Evolutionary conservation across 2,888 invertebrate genomes (phyloP), one percentile per base, ranked within the genome.

Genomic region (Lepidochitona cinerea): DNA sequence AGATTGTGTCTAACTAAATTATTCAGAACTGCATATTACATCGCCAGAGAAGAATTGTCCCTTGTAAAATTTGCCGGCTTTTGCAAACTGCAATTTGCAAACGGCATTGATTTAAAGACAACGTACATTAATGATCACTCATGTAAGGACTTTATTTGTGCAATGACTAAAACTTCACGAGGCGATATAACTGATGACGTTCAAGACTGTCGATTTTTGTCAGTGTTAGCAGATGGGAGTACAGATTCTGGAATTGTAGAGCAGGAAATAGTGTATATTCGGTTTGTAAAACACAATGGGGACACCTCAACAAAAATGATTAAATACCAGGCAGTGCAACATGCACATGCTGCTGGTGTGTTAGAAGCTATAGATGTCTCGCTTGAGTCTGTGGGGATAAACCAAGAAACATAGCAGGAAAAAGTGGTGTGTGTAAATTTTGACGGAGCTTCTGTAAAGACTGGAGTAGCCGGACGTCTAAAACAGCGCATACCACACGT

Each of bases 281-380:
- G 66, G 33, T 66, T 33, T 35, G 66, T 66, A 6, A 32, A 35
- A 32, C 6, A 66, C 36, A 26, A 26, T 9, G n/a, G n/a, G n/a
- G 33, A 26, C 14, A 26, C 66, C 9, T 7, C 14, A 14, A 66
- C 66, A 35, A 66, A 35, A 18, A 29, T 66, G 66, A 33, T 35
- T 66, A 9, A 35, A 26, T 33, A 14, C 14, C 12, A 33, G 18
- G 26, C n/a, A 9, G 66, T 35, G 14, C 9, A 14, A 7, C 33
- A 66, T 66, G 66, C 33, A 26, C 66, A 66, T 32, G 66, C 66
- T 14, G 29, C 7, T 66, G 66, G 66, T 35, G 36, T 66, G 7
- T 66, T 33, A 18, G 59, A 18, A 9, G 59, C 59, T 14, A 59
- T 66, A 29, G 32, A 35, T 26, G 26, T 7, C 9, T 9, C 32